Percentiles rank a stretch among this genome's conserved stretches.
These are phyloP conservation scores for Semaprochilodus insignis DNA, from an alignment of 2,797 vertebrate species.

Conservation along the genomic window DNA sequence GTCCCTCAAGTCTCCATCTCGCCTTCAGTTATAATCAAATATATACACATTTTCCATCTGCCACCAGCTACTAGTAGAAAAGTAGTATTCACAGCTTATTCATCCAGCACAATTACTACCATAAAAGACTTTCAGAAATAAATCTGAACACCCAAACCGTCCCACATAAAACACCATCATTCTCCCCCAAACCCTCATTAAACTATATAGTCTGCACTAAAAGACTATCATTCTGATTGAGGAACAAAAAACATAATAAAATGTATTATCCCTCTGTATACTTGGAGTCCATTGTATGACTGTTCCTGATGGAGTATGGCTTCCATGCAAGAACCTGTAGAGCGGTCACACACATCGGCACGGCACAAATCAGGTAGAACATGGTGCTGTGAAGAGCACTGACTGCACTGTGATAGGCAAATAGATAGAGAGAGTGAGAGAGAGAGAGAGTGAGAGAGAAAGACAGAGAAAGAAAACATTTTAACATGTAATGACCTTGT, in stretches of 20 bases:
- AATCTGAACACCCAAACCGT: neutral
- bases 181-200: neutral
- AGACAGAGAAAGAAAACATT: too few species aligned
- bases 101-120: too few species aligned
- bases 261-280: constrained; percentile 72
- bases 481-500: neutral
- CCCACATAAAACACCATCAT: neutral
- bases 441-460: neutral
- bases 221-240: neutral
- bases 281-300: constrained; percentile 78
- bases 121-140: neutral
- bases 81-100: neutral
- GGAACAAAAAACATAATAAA: neutral
- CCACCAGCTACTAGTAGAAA: neutral
- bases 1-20: neutral
- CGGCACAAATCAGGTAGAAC: constrained; percentile 88
- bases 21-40: neutral
- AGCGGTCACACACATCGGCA: constrained; percentile 80
- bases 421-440: neutral
- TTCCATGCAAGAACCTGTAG: constrained; percentile 86
- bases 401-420: constrained; percentile 71
- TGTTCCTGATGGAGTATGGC: constrained; percentile 86
- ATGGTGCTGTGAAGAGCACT: constrained; percentile 81
- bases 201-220: neutral
- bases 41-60: neutral